These are phyloP conservation scores for Caradrina kadenii DNA, from an alignment of 2,888 invertebrate genomes.

Conservation along the genomic window DNA sequence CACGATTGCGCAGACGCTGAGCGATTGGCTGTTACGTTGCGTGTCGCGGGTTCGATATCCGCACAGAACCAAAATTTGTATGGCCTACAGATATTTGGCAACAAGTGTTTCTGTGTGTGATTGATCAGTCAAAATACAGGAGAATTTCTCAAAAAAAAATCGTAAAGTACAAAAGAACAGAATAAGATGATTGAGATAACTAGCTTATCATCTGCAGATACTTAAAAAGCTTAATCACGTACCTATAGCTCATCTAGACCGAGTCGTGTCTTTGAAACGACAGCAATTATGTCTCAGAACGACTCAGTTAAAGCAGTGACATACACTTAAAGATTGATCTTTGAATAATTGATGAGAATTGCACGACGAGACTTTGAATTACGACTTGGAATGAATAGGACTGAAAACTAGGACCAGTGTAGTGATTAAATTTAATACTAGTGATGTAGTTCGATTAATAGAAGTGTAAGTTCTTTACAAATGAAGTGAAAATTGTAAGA, in stretches of 20 bases:
- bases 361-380: constrained; percentile 58
- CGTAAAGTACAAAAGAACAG: not conserved
- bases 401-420: constrained; percentile 43
- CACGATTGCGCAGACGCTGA: too few species aligned
- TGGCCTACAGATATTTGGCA: too few species aligned
- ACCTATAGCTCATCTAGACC: constrained; percentile 60
- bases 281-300: constrained; percentile 68
- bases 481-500: not conserved
- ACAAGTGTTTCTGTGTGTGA: too few species aligned
- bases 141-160: too few species aligned
- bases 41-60: too few species aligned
- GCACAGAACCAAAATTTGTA: too few species aligned
- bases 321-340: constrained; percentile 72
- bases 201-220: constrained; percentile 4
- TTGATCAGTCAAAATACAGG: too few species aligned
- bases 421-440: constrained; percentile 33
- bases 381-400: constrained; percentile 52
- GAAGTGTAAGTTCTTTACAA: constrained; percentile 17
- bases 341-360: constrained; percentile 75
- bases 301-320: constrained; percentile 71
- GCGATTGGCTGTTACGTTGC: too few species aligned
- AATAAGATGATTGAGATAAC: not conserved
- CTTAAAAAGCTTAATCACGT: constrained; percentile 13
- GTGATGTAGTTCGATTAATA: constrained; percentile 38
- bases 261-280: constrained; percentile 49